These are phyloP conservation scores for Eudorcas thomsonii DNA, from an alignment of 2,113 vertebrate genomes.

Conservation along the genomic window DNA sequence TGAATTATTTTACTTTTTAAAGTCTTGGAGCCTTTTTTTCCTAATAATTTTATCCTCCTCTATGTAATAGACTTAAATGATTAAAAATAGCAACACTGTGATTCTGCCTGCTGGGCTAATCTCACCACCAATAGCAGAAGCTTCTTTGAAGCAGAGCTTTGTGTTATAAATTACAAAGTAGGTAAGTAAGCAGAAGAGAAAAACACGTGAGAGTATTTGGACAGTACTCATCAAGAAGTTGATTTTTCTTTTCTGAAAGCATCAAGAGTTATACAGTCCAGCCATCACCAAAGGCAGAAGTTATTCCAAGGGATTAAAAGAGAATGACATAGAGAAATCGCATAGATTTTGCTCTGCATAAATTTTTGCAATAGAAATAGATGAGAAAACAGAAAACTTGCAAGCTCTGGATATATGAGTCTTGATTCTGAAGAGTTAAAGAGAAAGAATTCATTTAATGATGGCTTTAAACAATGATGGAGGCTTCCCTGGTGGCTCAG, in stretches of 20 bases:
- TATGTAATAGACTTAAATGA: neutral
- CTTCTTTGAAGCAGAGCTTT: conserved; percentile 16
- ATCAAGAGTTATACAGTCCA: neutral
- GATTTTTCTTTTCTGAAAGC: neutral
- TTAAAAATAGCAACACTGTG: neutral
- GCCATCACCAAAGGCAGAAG: neutral
- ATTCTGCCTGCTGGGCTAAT: neutral
- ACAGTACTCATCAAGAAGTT: neutral
- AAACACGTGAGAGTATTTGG: neutral
- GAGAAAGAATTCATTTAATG: neutral
- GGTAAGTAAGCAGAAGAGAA: neutral
- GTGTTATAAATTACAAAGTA: neutral
- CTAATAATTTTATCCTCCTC: neutral
- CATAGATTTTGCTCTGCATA: neutral
- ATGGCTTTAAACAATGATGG: neutral
- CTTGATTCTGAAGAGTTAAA: neutral
- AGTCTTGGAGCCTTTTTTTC: neutral
- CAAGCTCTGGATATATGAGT: neutral
- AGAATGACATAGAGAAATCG: neutral
- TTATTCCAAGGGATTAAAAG: neutral
- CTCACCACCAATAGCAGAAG: neutral
- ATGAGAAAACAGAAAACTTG: neutral
- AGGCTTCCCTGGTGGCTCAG: neutral
- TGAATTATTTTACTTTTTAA: conserved; percentile 3
- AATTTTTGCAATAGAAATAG: neutral